Percentiles rank a stretch among this genome's conserved stretches.
Evolutionary conservation across 2,888 invertebrate genomes (phyloP).

Genomic region (Tenodera sinensis): DNA sequence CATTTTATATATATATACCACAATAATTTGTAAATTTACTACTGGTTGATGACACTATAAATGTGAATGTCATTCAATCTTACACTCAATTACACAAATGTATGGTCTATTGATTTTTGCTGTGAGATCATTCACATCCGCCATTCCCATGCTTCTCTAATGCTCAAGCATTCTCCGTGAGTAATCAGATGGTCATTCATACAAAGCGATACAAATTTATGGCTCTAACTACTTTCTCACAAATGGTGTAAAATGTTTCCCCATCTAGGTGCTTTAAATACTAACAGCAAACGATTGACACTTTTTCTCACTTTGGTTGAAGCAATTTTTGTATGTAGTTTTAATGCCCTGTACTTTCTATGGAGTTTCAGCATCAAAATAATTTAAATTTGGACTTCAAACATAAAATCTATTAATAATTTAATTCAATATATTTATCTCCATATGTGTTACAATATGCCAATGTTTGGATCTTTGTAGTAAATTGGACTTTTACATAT

Average conservation of each 20-base stretch:
- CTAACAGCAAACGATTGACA: not conserved
- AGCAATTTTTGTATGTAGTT: not conserved
- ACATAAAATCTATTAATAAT: not conserved
- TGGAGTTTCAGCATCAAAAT: not conserved
- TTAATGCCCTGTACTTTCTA: not conserved
- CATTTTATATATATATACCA: not conserved
- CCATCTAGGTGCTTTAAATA: not conserved
- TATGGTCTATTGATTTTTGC: not conserved
- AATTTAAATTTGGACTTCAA: not conserved
- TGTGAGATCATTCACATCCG: not conserved
- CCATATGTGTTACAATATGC: not conserved
- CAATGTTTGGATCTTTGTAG: not conserved
- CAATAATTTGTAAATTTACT: not conserved
- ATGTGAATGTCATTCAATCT: not conserved
- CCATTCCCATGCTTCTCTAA: not conserved
- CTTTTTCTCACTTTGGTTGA: not conserved
- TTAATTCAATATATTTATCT: not conserved
- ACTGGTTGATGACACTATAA: not conserved
- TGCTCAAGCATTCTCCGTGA: not conserved
- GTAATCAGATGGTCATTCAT: not conserved
- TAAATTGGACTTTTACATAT: not conserved
- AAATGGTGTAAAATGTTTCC: not conserved
- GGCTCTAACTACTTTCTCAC: not conserved
- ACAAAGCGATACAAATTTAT: not conserved
- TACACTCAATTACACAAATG: not conserved